phyloP scores from a whole-genome alignment of 2,113 vertebrate species.

The Callithrix jacchus region DNA sequence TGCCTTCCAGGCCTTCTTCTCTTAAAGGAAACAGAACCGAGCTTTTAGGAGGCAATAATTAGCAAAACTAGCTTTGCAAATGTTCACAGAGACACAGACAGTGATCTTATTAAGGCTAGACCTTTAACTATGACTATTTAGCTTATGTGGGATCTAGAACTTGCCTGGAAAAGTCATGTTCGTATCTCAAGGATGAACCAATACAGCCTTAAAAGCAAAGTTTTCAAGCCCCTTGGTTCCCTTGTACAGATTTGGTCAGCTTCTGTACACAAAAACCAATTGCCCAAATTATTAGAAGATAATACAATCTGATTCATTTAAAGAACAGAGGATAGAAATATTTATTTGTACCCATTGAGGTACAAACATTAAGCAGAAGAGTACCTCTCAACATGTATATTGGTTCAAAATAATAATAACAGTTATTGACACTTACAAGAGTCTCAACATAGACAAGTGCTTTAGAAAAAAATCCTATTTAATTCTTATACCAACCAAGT shows the following conservation, averaged over 20 bases:
- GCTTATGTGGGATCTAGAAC: background rate
- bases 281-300: constrained; percentile 10
- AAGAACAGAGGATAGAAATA: background rate
- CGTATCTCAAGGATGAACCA: constrained; percentile 29
- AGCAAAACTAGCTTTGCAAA: background rate
- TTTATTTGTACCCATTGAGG: background rate
- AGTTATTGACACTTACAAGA: background rate
- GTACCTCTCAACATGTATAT: background rate
- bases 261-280: background rate
- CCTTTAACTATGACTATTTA: background rate
- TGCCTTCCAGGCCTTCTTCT: constrained; percentile 3
- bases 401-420: background rate
- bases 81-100: background rate
- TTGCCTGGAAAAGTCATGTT: background rate
- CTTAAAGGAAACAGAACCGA: background rate
- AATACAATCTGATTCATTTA: constrained; percentile 6
- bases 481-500: background rate
- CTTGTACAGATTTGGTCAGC: background rate
- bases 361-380: background rate
- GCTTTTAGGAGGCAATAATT: constrained; percentile 15
- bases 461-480: constrained; percentile 22
- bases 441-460: background rate
- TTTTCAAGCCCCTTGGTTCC: background rate
- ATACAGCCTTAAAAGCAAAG: background rate
- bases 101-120: background rate